A percentile compares a stretch with the other conserved stretches of the same genome.
These are phyloP conservation scores for Eupleurogrammus muticus DNA, from an alignment of 2,797 vertebrate genomes.

Conservation along the genomic window DNA sequence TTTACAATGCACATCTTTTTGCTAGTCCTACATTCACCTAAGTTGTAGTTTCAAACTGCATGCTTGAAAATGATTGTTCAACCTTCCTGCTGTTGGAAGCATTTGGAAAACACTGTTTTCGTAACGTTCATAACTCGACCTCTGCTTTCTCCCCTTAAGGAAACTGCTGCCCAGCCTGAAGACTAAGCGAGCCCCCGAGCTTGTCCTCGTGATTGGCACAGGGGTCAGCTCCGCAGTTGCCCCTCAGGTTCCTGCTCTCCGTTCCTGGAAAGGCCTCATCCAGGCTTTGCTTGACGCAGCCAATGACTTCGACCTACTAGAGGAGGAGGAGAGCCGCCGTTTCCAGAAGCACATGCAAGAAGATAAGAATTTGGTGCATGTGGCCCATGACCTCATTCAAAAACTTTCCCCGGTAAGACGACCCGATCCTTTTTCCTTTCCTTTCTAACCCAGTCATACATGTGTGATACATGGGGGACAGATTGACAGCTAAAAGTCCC, in stretches of 20 bases:
- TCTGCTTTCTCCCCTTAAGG: slow-evolving; percentile 78
- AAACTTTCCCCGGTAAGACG: slow-evolving; percentile 95
- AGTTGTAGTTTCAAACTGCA: slow-evolving; percentile 36
- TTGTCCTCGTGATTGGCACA: slow-evolving; percentile 95
- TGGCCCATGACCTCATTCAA: slow-evolving; percentile 97
- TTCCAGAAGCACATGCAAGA: slow-evolving; percentile 96
- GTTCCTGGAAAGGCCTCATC: slow-evolving; percentile 97
- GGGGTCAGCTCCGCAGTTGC: slow-evolving; percentile 96
- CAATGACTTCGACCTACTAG: slow-evolving; percentile 94
- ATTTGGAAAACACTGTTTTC: slow-evolving; percentile 49
- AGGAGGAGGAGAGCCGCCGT: slow-evolving; percentile 94
- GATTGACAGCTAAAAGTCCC: slow-evolving; percentile 18
- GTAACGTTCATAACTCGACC: slow-evolving; percentile 42
- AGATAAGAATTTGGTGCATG: slow-evolving; percentile 95
- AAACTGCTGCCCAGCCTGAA: slow-evolving; percentile 96
- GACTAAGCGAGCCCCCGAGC: slow-evolving; percentile 93
- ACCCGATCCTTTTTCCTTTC: slow-evolving; percentile 22
- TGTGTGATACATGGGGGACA: slow-evolving; percentile 40
- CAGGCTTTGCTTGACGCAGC: slow-evolving; percentile 95
- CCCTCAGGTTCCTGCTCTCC: slow-evolving; percentile 93
- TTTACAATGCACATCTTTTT: slow-evolving; percentile 8
- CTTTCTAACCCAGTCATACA: slow-evolving; percentile 17
- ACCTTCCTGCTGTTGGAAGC: slow-evolving; percentile 45
- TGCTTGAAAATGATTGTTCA: slow-evolving; percentile 50
- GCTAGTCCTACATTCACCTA: slow-evolving; percentile 8